Conservation (phyloP, 2,888 invertebrate genomes). For the Trissoscelio sp. region DNA sequence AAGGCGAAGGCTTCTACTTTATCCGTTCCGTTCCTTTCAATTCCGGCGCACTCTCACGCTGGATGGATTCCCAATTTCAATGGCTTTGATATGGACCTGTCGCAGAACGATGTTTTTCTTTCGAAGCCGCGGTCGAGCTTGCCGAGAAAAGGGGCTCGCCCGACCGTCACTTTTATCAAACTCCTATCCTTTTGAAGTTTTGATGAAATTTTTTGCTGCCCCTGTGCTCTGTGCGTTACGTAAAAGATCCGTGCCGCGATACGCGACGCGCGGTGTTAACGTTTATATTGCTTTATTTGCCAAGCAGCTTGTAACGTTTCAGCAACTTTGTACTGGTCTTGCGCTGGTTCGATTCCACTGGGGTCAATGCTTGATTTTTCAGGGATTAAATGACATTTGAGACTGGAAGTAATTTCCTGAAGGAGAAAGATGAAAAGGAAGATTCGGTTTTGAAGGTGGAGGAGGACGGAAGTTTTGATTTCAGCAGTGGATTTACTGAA, state of each 20-base stretch:
- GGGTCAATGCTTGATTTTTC: not conserved
- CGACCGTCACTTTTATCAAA: constrained; percentile 18
- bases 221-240: constrained; percentile 2
- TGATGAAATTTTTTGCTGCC: constrained; percentile 11
- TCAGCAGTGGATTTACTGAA: too few species aligned
- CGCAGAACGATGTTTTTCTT: constrained; percentile 38
- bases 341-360: not conserved
- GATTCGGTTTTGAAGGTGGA: too few species aligned
- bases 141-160: constrained; percentile 1
- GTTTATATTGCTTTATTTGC: constrained; percentile 14
- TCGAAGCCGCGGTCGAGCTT: constrained; percentile 11
- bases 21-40: constrained; percentile 60
- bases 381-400: not conserved
- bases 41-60: constrained; percentile 58
- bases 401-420: too few species aligned
- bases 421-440: too few species aligned
- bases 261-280: constrained; percentile 3
- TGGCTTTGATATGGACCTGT: constrained; percentile 47
- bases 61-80: constrained; percentile 64
- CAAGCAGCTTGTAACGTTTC: not conserved
- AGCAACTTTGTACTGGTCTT: not conserved
- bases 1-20: constrained; percentile 64
- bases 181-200: constrained; percentile 25
- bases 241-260: constrained; percentile 10
- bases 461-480: too few species aligned